Conservation (phyloP, 2,797 vertebrate genomes). For the Limnodromus scolopaceus region DNA sequence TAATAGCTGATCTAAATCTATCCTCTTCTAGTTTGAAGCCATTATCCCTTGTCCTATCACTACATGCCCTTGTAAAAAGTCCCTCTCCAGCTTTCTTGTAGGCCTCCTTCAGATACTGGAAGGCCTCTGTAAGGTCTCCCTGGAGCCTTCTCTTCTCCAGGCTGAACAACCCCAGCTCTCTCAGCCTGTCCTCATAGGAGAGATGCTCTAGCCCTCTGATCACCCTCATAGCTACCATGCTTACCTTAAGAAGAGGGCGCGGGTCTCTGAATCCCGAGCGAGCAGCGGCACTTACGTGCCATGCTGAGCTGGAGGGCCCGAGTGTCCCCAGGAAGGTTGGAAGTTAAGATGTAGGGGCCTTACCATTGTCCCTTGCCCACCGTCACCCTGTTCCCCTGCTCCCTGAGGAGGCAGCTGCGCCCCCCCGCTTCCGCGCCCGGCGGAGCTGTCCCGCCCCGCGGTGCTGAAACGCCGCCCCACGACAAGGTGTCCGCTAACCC, state of each 20-base stretch:
- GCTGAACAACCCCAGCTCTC: not conserved
- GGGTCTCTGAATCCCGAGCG: not conserved
- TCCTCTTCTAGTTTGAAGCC: not conserved
- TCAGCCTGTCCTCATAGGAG: not conserved
- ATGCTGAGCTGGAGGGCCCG: accelerated
- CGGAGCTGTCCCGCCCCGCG: constrained; percentile 73
- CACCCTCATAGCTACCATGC: not conserved
- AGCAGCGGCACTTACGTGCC: not conserved
- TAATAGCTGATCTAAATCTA: not conserved
- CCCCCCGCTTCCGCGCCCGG: too few relatives aligned
- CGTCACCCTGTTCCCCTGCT: not conserved
- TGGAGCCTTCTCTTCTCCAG: not conserved
- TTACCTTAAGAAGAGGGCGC: not conserved
- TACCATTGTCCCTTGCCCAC: accelerated
- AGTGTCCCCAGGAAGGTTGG: not conserved
- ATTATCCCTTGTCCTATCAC: not conserved
- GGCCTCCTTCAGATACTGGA: not conserved
- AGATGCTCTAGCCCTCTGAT: not conserved
- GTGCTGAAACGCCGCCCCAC: constrained; percentile 74
- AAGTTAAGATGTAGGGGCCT: not conserved
- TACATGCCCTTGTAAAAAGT: not conserved
- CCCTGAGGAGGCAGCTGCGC: accelerated
- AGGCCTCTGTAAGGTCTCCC: not conserved
- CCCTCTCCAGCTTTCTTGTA: not conserved
- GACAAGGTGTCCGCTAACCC: not conserved